Base-by-base conservation (phyloP, 2,113 vertebrate species). In the Nematolebias whitei region DNA sequence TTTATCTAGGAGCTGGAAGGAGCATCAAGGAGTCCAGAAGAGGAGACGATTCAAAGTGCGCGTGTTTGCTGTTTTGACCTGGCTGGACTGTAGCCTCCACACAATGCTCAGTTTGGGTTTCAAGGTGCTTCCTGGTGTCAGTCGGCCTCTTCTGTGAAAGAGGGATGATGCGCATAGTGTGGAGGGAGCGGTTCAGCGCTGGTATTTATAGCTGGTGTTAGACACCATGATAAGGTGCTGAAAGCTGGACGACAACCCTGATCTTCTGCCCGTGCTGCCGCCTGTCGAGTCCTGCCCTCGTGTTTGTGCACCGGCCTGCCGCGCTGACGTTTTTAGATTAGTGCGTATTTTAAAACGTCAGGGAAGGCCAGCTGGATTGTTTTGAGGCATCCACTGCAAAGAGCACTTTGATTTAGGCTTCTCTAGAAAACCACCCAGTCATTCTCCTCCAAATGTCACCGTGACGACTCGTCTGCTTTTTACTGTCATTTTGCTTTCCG, bases 181-280 rank as follows among this genome's bases (percentile, higher is more conserved):
- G 61, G 53, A 63, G 18, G 45, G 75, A 65, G 64, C 62, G 79
- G 48, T 40, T 53, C 12, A 67, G 47, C 53, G 10, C n/a, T 78
- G 71, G 75, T 90, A 92, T 92, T 89, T 89, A 90, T 91, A 92
- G 86, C 68, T 19, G 44, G 67, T 78, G 81, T 90, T 86, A 78
- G 67, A 82, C 62, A 15, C 62, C 69, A 26, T 1, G 75, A 55
- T 47, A 82, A 78, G 79, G 65, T 84, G 91, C 76, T 88, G 84
- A 90, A 89, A 90, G 85, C 85, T 70, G 48, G 64, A 51, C 66
- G 78, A 79, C 72, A 65, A 64, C 76, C 50, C 59, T 2, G 43
- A 48, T 87, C 82, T 78, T 70, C 60, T 71, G 64, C 79, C 70
- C 58, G 56, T 24, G 64, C 74, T 67, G 53, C 43, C 39, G 24